Base-by-base conservation (phyloP, 92 coral and sea anemone genomes). In the Porites rus region DNA sequence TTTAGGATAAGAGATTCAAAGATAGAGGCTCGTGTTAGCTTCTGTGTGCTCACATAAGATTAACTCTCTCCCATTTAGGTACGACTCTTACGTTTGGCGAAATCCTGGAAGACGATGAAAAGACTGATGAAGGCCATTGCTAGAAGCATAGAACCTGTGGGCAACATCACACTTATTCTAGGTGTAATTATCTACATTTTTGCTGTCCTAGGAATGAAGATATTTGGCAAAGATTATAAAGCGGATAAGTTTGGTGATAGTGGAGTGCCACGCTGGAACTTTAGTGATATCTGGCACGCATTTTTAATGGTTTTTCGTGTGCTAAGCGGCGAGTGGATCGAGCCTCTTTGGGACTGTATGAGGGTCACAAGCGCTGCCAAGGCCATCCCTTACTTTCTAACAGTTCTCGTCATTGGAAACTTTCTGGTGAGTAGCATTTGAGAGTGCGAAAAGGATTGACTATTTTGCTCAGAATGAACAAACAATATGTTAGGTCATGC, bases 331-430 rank as follows among this genome's bases (percentile, higher is more conserved):
- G 97, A 94, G 69, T 94, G 97, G 97, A 91, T 94, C 22, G 95
- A 94, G 62, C 97, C 98, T 18, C 84, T 94, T 43, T 94, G 98
- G 98, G 95, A 90, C 71, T 92, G 98, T 51, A 92, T 94, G 98
- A 81, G 95, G 76, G 98, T 90, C 63, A 94, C 95, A 4, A 82
- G 81, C 61, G 86, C 89, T 0, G 86, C 83, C 6, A 61, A 65
- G 84, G 94, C 98, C 17, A 63, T 85, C 54, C 80, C 93, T 20
- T 92, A 92, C 84, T 93, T 94, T 71, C 80, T 94, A 10, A 88
- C 98, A 10, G 92, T 92, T 43, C 89, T 94, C 21, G 87, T 94
- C 77, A 89, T 92, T 61, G 98, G 98, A 8, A 94, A 94, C 72
- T 94, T 94, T 43, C 88, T 94, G 62, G 98, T 94, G 83, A 94